Percentiles rank a stretch among this genome's conserved stretches.
phyloP scores from a whole-genome alignment of 2,797 vertebrate genomes.

The Tapirus indicus region DNA sequence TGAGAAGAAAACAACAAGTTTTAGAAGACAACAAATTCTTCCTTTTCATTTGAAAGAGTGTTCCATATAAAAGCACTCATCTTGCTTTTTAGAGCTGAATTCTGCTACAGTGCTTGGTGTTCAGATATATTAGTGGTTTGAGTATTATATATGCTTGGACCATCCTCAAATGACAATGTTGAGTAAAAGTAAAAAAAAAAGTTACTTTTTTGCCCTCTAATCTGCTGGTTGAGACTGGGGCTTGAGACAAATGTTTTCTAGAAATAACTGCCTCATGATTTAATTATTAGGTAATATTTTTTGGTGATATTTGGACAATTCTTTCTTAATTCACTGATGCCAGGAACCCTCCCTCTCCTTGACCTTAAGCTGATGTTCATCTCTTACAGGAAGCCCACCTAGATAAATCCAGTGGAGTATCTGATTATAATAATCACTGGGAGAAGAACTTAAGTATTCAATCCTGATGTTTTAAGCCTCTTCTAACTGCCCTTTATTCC shows the following conservation, averaged over 20 bases:
- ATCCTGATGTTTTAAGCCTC: not conserved
- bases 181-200: not conserved
- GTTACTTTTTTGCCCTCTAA: not conserved
- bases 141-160: not conserved
- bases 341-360: not conserved
- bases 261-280: not conserved
- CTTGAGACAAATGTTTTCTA: not conserved
- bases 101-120: not conserved
- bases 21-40: not conserved
- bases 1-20: not conserved
- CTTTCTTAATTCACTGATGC: not conserved
- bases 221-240: not conserved
- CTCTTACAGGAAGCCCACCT: fast-evolving
- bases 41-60: not conserved
- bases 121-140: not conserved
- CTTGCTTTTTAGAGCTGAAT: not conserved
- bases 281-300: not conserved
- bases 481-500: not conserved
- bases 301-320: not conserved
- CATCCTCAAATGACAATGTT: not conserved
- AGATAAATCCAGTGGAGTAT: fast-evolving
- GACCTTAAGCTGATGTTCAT: not conserved
- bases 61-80: not conserved
- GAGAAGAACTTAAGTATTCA: not conserved
- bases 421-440: not conserved